Conservation (phyloP, 2,113 vertebrate genomes). For the Eudyptes chrysolophus region DNA sequence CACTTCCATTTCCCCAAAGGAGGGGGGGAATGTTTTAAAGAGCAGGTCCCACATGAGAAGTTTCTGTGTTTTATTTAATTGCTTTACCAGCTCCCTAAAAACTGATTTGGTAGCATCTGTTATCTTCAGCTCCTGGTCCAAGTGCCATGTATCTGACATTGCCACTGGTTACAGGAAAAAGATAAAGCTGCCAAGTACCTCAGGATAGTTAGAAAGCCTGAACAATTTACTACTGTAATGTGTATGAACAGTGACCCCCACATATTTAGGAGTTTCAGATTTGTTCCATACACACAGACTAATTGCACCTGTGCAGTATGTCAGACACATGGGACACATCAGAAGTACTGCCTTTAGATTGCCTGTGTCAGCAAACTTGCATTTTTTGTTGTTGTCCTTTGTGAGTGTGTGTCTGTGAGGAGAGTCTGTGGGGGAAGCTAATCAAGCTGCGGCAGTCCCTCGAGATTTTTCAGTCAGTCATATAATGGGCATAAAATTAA, state of each 20-base stretch:
- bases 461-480: neutral
- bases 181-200: neutral
- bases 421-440: neutral
- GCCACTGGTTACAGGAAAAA: neutral
- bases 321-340: neutral
- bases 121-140: neutral
- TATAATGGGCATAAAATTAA: neutral
- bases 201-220: neutral
- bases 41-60: conserved; percentile 68
- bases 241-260: neutral
- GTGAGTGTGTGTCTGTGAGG: neutral
- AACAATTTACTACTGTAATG: neutral
- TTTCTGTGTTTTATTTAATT: neutral
- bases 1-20: neutral
- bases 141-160: neutral
- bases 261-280: neutral
- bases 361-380: neutral
- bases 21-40: conserved; percentile 3
- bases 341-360: neutral
- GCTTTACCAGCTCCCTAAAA: neutral
- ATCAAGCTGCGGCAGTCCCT: neutral
- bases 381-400: conserved; percentile 16
- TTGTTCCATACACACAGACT: neutral
- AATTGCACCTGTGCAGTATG: neutral
- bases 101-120: neutral